Evolutionary conservation across 2,797 vertebrate species (phyloP).

Genomic region (Glossophaga mutica): DNA sequence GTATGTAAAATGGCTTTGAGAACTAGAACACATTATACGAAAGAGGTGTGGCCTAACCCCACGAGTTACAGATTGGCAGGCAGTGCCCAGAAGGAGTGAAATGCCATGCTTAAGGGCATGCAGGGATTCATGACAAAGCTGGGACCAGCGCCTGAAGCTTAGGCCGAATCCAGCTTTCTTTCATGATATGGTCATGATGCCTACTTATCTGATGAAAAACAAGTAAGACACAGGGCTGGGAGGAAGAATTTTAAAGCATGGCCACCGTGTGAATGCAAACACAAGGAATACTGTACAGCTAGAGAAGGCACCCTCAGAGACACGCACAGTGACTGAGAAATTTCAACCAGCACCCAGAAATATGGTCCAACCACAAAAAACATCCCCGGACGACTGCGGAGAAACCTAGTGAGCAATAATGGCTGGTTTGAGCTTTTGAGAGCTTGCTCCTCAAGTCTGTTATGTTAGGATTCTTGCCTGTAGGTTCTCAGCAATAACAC

Average conservation of each 20-base stretch:
- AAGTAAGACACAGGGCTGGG: not conserved
- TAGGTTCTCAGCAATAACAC: conserved; percentile 59
- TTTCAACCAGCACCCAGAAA: conserved; percentile 37
- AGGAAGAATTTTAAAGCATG: conserved; percentile 30
- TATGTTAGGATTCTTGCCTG: conserved; percentile 64
- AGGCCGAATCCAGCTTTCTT: not conserved
- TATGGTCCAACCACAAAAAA: conserved; percentile 49
- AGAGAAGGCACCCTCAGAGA: not conserved
- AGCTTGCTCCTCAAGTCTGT: conserved; percentile 53
- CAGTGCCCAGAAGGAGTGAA: not conserved
- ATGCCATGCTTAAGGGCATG: not conserved
- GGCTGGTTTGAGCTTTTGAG: conserved; percentile 64
- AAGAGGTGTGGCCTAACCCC: not conserved
- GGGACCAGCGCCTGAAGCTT: not conserved
- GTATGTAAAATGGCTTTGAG: not conserved
- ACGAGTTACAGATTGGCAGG: not conserved
- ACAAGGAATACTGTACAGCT: not conserved
- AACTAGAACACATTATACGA: not conserved
- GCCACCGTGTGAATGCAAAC: not conserved
- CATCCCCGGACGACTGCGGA: conserved; percentile 60
- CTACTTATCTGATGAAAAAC: conserved; percentile 3
- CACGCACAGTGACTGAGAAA: conserved; percentile 22
- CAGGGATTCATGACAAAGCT: not conserved
- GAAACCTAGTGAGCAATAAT: conserved; percentile 50
- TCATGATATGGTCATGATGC: not conserved